Percentiles rank a stretch among this genome's conserved stretches.
These are phyloP conservation scores for Habrosyne pyritoides DNA, from an alignment of 2,888 invertebrate genomes.

Conservation along the genomic window DNA sequence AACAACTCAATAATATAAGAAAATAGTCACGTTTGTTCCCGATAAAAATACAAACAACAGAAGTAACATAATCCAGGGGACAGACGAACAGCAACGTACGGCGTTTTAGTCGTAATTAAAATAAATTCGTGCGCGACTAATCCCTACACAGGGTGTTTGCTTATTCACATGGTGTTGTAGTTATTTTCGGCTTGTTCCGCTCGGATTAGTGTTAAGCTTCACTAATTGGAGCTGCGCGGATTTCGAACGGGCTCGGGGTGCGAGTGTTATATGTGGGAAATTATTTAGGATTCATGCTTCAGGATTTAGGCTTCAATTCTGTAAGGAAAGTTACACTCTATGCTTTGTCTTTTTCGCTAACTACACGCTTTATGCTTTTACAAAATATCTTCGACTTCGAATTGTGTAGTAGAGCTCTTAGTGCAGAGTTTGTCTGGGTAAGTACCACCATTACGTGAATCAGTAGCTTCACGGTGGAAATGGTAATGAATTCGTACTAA, in stretches of 20 bases:
- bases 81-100: constrained; percentile 1
- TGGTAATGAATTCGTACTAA: no score
- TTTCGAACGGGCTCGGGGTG: constrained; percentile 24
- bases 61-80: neutral
- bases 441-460: no score
- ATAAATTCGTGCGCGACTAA: constrained; percentile 51
- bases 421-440: no score
- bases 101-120: constrained; percentile 46
- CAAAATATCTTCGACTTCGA: no score
- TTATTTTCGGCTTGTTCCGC: constrained; percentile 67
- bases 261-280: neutral
- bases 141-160: constrained; percentile 43
- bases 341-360: no score
- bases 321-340: no score
- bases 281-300: no score
- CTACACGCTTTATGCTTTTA: no score
- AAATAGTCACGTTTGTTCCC: neutral
- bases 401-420: no score
- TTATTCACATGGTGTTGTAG: constrained; percentile 62
- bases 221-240: constrained; percentile 67
- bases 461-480: no score
- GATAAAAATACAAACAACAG: neutral
- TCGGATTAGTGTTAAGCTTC: constrained; percentile 64
- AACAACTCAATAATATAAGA: no score
- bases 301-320: no score